Conservation (phyloP, 2,113 vertebrate species). For the Halcyon senegalensis region DNA sequence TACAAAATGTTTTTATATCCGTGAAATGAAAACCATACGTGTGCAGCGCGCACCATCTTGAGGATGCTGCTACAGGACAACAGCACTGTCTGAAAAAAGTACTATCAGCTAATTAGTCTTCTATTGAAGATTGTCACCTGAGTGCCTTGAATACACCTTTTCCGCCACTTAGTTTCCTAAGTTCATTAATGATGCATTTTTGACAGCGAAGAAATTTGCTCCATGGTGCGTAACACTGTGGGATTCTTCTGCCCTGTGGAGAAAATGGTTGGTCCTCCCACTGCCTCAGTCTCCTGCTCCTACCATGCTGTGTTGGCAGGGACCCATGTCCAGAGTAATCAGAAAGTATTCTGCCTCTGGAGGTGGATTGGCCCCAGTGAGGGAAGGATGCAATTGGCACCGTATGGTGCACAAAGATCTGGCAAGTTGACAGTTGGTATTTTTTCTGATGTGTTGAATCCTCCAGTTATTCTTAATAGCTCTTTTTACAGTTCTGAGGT, state of each 20-base stretch:
- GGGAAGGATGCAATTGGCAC: not conserved
- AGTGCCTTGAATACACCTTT: not conserved
- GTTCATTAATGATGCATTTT: not conserved
- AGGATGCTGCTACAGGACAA: not conserved
- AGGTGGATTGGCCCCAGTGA: not conserved
- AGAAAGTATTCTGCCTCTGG: conserved; percentile 58
- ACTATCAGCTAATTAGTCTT: not conserved
- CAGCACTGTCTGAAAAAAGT: not conserved
- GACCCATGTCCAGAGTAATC: not conserved
- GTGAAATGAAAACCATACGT: not conserved
- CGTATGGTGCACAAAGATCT: not conserved
- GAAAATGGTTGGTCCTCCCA: not conserved
- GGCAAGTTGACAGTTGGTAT: not conserved
- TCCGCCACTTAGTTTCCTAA: not conserved
- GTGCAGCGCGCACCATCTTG: not conserved
- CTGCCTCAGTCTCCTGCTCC: not conserved
- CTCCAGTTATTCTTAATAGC: conserved; percentile 8
- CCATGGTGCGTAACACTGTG: not conserved
- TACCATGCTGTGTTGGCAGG: conserved; percentile 44
- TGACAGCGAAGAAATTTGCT: not conserved
- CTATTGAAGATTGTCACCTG: not conserved
- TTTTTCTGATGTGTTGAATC: not conserved
- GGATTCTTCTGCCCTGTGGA: not conserved
- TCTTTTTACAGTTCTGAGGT: not conserved
- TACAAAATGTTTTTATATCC: not conserved